Base-by-base conservation (phyloP, 1,140 invertebrate species). In the Drosophila mauritiana region DNA sequence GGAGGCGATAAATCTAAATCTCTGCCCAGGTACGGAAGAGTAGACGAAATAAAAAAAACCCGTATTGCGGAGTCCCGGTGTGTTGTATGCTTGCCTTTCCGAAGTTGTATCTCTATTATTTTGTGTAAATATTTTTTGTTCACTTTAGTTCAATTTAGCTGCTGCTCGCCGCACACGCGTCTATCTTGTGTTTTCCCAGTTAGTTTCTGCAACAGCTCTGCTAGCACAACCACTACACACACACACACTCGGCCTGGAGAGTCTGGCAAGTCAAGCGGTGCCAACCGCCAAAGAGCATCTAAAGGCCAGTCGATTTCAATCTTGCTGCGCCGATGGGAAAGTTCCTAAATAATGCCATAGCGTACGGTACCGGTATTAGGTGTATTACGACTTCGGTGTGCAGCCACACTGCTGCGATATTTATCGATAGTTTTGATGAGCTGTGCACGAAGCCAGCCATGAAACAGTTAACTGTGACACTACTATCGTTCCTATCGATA, bases 181-280 rank as follows among this genome's bases (percentile, higher is more conserved):
- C 12, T 56, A 17, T 59, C 20, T 39, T 49, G 22, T 7, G 25
- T 27, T 56, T 22, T 10, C 37, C 12, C 55, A 7, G 42, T 54
- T 31, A 62, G 58, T 62, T 62, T 58, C 17, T 62, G 59, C 53
- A 51, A 17, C 25, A 20, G 17, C 57, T 48, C 46, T 48, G 46
- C 46, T 48, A 13, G 46, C 22, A 51, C 49, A 51, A 40, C 53
- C 53, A 58, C 58, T 53, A 59, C 57, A 59, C 56, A 62, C 59
- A 40, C 58, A 62, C 53, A 58, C 58, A 62, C 58, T 31, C 53
- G 52, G 52, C 36, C 51, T 31, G 52, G 25, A 58, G 52, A 62
- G 58, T 62, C 48, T 40, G 58, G 57, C 53, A 57, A 62, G 58
- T 59, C 48, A 39, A 59, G 57, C 57, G 49, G 57, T 45, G 56